These are phyloP conservation scores for Cebus imitator DNA, from an alignment of 2,113 vertebrate species.

Conservation along the genomic window DNA sequence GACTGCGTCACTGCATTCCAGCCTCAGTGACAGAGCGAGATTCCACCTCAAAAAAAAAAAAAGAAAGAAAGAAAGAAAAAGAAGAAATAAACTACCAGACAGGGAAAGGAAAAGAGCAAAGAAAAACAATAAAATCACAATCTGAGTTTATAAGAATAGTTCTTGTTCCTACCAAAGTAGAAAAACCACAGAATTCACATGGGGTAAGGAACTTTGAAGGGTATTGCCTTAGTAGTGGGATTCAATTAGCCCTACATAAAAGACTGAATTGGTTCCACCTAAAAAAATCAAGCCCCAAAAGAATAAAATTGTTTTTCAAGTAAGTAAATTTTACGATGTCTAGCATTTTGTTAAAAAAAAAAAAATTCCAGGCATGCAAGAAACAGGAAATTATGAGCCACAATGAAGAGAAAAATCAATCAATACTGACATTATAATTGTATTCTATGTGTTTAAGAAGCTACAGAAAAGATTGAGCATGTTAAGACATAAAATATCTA, in stretches of 20 bases:
- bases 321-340: neutral
- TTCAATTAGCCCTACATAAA: neutral
- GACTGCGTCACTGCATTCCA: too few relatives aligned
- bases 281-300: slow-evolving; percentile 19
- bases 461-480: neutral
- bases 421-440: neutral
- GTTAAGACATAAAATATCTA: neutral
- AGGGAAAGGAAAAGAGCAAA: neutral
- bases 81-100: neutral
- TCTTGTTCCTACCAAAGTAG: neutral
- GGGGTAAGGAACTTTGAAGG: neutral
- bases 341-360: neutral
- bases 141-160: neutral
- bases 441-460: neutral
- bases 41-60: too few relatives aligned
- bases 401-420: slow-evolving; percentile 1
- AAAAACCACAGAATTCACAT: neutral
- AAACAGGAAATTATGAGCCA: slow-evolving; percentile 4
- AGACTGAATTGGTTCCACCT: neutral
- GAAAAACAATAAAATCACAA: neutral
- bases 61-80: too few relatives aligned
- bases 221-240: neutral
- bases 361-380: neutral
- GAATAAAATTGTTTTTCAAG: neutral
- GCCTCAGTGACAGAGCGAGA: too few relatives aligned